Percentiles rank a stretch among this genome's conserved stretches.
These are phyloP conservation scores for Sula dactylatra DNA, from an alignment of 2,113 vertebrate genomes.

Conservation along the genomic window DNA sequence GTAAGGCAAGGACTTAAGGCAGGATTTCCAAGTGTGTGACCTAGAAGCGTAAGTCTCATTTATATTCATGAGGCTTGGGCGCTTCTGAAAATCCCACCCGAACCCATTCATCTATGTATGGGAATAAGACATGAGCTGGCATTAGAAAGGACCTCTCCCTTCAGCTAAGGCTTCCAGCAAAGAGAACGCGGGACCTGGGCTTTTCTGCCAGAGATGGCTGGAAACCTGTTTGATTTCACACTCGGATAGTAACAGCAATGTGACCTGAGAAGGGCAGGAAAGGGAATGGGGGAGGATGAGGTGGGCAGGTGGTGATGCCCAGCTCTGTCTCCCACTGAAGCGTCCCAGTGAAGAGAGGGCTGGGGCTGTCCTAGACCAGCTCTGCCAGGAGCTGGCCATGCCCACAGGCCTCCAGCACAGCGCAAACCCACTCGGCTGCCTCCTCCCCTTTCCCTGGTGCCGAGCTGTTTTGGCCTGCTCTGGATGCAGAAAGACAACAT, in stretches of 20 bases:
- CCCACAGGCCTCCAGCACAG: neutral
- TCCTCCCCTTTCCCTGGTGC: too few species aligned
- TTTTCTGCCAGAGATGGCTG: neutral
- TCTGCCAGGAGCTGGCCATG: neutral
- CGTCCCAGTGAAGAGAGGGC: too few species aligned
- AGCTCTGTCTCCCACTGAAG: neutral
- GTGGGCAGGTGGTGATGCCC: rapidly evolving
- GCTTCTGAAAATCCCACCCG: neutral
- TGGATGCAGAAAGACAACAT: neutral
- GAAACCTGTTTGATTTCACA: neutral
- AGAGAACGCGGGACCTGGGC: neutral
- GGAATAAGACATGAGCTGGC: neutral
- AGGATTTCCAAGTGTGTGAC: neutral
- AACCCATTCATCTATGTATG: neutral
- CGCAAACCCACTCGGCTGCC: rapidly evolving
- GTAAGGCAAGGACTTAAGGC: neutral
- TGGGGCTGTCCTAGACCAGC: neutral
- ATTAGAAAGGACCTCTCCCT: neutral
- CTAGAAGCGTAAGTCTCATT: neutral
- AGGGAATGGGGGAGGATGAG: rapidly evolving
- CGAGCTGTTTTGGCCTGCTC: rapidly evolving
- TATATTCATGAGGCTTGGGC: neutral
- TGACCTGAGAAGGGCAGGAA: neutral
- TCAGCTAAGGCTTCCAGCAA: neutral
- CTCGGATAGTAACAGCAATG: neutral